Evolutionary conservation across 2,888 invertebrate species (phyloP), one percentile per base, ranked within the genome.

Genomic region (Eupelmus urozonus): DNA sequence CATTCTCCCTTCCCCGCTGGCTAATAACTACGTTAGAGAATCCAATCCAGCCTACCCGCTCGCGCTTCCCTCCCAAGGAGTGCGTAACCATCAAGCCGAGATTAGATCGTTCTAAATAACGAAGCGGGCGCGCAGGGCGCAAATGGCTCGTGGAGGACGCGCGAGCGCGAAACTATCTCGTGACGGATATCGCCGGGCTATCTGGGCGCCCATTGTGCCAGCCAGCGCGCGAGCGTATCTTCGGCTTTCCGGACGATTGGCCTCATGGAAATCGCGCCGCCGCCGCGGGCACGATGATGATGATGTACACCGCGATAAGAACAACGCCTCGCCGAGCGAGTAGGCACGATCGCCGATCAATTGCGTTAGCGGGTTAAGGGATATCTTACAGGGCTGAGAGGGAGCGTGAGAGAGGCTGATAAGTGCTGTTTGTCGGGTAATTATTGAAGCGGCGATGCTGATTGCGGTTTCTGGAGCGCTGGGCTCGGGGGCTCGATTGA

Each of bases 241-340:
- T 80, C 53, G 65, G 60, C 81, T 82, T 83, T 82, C 82, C 79
- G 65, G 82, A 77, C 82, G 82, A 83, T 83, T 83, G 81, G 66
- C 81, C 80, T 77, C 81, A 81, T 81, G 82, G 80, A 82, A 82
- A 82, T 81, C 81, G 81, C 63, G 80, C n/a, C 1, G 0, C 13
- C 40, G 29, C 40, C 60, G n/a, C 20, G 40, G 23, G 51, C 40
- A 16, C 23, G 62, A 42, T 27, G 51, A 72, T 66, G 72, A 78
- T 59, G 40, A 67, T 57, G 79, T 79, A 72, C 7, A 18, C 49
- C 70, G 45, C 59, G 82, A 83, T 83, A 82, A 82, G 81, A 81
- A 81, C 34, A 9, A 34, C 34, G 71, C 74, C 73, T 76, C 57
- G 74, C 79, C 81, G 79, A 80, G 74, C 77, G 79, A 81, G 62